Base-by-base conservation (phyloP, 2,797 vertebrate genomes). In the Sciurus carolinensis region DNA sequence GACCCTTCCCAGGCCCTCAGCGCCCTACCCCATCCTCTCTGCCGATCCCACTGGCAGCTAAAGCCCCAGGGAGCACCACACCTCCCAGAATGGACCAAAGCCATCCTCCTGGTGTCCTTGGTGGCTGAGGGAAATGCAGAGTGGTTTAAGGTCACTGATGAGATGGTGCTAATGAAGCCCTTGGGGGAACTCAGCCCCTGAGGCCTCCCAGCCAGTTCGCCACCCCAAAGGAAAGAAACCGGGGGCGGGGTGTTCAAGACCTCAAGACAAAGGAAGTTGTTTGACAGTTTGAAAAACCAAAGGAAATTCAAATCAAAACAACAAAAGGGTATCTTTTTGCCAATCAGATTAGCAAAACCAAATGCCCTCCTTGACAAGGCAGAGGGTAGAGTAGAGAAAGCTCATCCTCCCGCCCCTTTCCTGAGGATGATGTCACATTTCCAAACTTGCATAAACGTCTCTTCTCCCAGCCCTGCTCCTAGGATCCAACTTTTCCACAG, bases 251-350 rank as follows among this genome's bases (percentile, higher is more conserved):
- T 1, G 54, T 22, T 57, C 54, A 7, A 8, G 54, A 22, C 14
- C 1, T 50, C 14, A 59, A 94, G 92, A 73, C 72, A 91, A 79
- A 90, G 62, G 59, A 91, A 95, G 64, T 57, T 75, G 50, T 91
- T 59, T 81, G 76, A 66, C 22, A 93, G 39, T 59, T 57, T 67
- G 59, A 82, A 72, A 91, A 79, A 88, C 44, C 33, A 64, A 88
- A 86, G 95, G 95, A 86, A 93, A 94, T 79, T 91, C 20, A 2
- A 54, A 47, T 54, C 26, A 52, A 87, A 79, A 81, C 84, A 90
- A 82, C 44, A 39, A 87, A 90, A 76, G 67, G 62, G 39, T 62
- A 44, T n/a, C 73, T 82, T 77, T 79, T 52, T 24, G 52, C 77
- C 67, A 22, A 72, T 92, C 76, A 52, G 77, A 87, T 71, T 59